phyloP scores from a whole-genome alignment of 2,113 vertebrate genomes.

The Psephotus haematonotus region DNA sequence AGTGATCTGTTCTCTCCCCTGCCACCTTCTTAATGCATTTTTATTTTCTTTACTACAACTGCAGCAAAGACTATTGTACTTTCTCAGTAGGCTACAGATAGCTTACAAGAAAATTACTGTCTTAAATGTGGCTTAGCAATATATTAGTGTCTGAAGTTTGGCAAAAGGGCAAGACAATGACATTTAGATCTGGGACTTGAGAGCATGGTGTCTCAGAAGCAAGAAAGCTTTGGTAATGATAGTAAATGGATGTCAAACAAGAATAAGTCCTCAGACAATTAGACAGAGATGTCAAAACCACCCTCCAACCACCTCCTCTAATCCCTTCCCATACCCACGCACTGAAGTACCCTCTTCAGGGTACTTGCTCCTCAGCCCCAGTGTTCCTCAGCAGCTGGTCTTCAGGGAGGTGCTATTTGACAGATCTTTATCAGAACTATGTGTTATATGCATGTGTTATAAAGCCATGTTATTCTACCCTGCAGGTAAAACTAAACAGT shows the following conservation, averaged over 20 bases:
- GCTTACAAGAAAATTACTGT: background rate
- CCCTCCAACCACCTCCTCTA: background rate
- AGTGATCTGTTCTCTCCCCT: background rate
- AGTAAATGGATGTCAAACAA: background rate
- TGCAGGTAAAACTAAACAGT: background rate
- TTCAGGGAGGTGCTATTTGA: background rate
- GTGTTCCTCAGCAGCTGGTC: background rate
- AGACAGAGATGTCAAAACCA: background rate
- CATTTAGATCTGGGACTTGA: background rate
- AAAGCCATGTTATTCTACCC: accelerated
- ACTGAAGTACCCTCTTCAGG: background rate
- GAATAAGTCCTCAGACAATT: background rate
- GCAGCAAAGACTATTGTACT: background rate
- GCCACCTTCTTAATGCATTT: background rate
- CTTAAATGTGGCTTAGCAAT: background rate
- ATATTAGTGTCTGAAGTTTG: background rate
- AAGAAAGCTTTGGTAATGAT: background rate
- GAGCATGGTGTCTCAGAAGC: background rate
- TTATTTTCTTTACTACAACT: background rate
- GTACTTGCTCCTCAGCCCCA: too few relatives aligned
- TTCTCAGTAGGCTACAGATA: background rate
- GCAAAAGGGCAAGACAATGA: background rate
- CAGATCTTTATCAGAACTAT: background rate
- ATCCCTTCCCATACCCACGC: background rate
- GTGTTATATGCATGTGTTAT: background rate